Evolutionary conservation across 2,888 invertebrate genomes (phyloP).

Genomic region (Xanthorhoe designata): DNA sequence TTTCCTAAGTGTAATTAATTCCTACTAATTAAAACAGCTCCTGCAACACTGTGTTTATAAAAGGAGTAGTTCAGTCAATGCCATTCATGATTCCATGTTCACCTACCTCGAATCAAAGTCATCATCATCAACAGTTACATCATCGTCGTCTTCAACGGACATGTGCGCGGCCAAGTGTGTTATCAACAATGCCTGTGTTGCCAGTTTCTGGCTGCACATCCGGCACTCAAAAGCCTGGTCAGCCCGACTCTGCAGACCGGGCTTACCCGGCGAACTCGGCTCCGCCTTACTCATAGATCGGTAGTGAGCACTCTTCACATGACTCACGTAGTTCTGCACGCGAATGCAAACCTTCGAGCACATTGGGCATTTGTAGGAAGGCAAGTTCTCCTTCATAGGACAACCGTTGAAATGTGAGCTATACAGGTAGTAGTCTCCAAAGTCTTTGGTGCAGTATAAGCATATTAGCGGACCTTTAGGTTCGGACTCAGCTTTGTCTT

Average conservation of each 20-base stretch:
- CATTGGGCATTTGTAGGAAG: conserved; percentile 62
- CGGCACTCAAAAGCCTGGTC: conserved; percentile 62
- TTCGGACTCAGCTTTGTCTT: conserved; percentile 41
- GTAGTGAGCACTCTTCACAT: conserved; percentile 69
- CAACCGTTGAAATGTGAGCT: conserved; percentile 67
- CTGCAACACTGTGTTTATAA: too few species aligned
- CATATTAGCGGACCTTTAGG: conserved; percentile 63
- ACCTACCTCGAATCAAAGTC: conserved; percentile 61
- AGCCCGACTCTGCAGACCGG: conserved; percentile 31
- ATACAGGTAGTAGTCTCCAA: conserved; percentile 67
- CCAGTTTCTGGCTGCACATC: conserved; percentile 69
- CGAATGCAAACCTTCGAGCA: conserved; percentile 62
- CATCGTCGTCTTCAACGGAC: conserved; percentile 65
- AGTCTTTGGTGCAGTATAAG: conserved; percentile 63
- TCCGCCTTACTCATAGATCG: conserved; percentile 38
- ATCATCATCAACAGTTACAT: conserved; percentile 53
- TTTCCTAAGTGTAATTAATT: too few species aligned
- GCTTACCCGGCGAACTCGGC: conserved; percentile 15
- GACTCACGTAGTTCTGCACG: conserved; percentile 62
- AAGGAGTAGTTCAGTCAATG: too few species aligned
- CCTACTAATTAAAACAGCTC: too few species aligned
- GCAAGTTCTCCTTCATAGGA: conserved; percentile 54
- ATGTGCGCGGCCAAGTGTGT: conserved; percentile 76
- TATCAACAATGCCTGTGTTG: conserved; percentile 69
- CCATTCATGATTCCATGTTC: not conserved